These are phyloP conservation scores for Paragorgia papillata DNA, from an alignment of 92 coral and sea anemone genomes.

Conservation along the genomic window DNA sequence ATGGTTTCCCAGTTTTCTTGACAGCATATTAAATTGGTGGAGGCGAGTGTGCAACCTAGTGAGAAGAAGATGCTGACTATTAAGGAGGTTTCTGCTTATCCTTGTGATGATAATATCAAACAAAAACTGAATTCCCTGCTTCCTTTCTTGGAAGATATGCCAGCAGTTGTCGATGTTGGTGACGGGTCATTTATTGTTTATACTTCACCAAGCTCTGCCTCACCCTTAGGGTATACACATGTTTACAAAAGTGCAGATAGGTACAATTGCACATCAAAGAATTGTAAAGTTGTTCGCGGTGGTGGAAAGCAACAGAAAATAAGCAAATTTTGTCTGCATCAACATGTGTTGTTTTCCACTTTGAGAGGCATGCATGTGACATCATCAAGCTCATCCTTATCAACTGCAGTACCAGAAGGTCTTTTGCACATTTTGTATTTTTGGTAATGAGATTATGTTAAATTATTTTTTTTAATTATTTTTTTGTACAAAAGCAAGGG, in stretches of 20 bases:
- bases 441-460: no score
- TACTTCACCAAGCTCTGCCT: constrained; percentile 43
- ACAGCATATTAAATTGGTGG: constrained; percentile 27
- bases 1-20: constrained; percentile 16
- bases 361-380: not conserved
- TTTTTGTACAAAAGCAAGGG: no score
- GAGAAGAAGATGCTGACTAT: not conserved
- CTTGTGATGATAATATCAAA: constrained; percentile 42
- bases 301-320: constrained; percentile 44
- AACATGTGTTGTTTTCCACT: constrained; percentile 25
- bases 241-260: not conserved
- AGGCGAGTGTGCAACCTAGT: not conserved
- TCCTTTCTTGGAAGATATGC: not conserved
- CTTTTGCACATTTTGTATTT: no score
- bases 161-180: constrained; percentile 47
- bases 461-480: no score
- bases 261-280: constrained; percentile 34
- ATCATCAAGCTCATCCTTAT: not conserved
- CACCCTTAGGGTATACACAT: constrained; percentile 50
- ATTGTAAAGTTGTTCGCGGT: constrained; percentile 41
- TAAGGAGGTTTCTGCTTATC: constrained; percentile 30
- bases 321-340: constrained; percentile 34
- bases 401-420: no score
- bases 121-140: not conserved
- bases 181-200: constrained; percentile 42